phyloP scores from a whole-genome alignment of 1,140 invertebrate species.

The Aradophagus sp. region DNA sequence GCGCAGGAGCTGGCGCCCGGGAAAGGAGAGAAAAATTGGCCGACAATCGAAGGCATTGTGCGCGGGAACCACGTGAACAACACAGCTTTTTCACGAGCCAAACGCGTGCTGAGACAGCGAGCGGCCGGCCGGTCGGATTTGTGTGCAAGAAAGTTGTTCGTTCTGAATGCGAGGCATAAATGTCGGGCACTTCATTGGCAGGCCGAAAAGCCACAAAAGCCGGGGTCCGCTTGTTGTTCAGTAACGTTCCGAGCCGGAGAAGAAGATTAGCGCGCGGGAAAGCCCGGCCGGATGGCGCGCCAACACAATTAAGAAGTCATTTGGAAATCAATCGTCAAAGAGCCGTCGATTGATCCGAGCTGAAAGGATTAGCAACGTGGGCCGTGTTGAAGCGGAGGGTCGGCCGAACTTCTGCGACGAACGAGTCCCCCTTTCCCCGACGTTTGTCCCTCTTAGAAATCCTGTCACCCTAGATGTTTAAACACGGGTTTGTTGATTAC shows the following conservation, averaged over 20 bases:
- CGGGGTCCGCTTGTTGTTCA: conserved; percentile 7
- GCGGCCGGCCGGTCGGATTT: conserved; percentile 60
- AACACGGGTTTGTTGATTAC: conserved; percentile 75
- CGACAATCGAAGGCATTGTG: conserved; percentile 19
- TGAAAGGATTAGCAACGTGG: conserved; percentile 70
- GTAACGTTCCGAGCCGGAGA: neutral
- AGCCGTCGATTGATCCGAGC: conserved; percentile 59
- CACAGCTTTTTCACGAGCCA: conserved; percentile 42
- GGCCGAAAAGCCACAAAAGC: conserved; percentile 27
- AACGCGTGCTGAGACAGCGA: conserved; percentile 16
- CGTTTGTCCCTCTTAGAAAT: conserved; percentile 45
- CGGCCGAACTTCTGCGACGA: conserved; percentile 29
- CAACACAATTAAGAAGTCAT: conserved; percentile 69
- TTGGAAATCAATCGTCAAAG: conserved; percentile 66
- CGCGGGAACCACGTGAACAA: no score
- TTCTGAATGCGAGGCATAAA: conserved; percentile 58
- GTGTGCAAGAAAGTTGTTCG: conserved; percentile 57
- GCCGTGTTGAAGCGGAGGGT: conserved; percentile 69
- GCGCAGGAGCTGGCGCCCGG: conserved; percentile 2
- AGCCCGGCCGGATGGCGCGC: conserved; percentile 12
- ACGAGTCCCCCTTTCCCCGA: no score
- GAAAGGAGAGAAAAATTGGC: conserved; percentile 11
- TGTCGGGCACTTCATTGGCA: conserved; percentile 8
- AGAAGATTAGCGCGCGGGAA: conserved; percentile 45
- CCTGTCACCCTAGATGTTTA: conserved; percentile 72